These are phyloP conservation scores for Lethenteron reissneri DNA, from an alignment of 2,113 vertebrate species.

Conservation along the genomic window DNA sequence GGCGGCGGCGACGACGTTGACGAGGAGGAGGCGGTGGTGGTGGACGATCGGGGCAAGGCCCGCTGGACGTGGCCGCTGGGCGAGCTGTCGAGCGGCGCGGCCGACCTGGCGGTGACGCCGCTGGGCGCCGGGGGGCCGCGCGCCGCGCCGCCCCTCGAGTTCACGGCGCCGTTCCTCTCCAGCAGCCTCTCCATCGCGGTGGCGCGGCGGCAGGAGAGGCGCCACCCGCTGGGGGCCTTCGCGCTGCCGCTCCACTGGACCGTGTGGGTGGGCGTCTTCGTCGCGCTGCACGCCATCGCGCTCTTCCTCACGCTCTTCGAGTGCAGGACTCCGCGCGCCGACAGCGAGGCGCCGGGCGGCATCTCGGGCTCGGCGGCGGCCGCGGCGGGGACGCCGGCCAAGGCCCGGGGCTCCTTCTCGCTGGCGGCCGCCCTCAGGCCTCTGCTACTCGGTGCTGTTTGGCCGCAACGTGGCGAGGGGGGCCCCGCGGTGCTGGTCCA, in stretches of 20 bases:
- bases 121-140: slow-evolving; percentile 83
- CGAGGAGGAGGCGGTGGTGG: fast-evolving
- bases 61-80: slow-evolving; percentile 79
- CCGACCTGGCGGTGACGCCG: slow-evolving; percentile 84
- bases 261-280: slow-evolving; percentile 87
- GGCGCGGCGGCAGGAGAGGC: slow-evolving; percentile 45
- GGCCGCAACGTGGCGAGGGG: slow-evolving; percentile 79
- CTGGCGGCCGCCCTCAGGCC: slow-evolving; percentile 86
- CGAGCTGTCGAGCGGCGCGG: slow-evolving; percentile 46
- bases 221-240: slow-evolving; percentile 68
- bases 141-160: slow-evolving; percentile 58
- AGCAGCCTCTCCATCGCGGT: slow-evolving; percentile 89
- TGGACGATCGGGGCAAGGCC: slow-evolving; percentile 27
- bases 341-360: slow-evolving; percentile 66
- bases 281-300: slow-evolving; percentile 58
- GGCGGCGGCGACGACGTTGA: slow-evolving; percentile 79
- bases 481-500: slow-evolving; percentile 82
- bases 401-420: slow-evolving; percentile 30
- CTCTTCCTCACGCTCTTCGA: slow-evolving; percentile 88
- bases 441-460: slow-evolving; percentile 89
- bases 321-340: slow-evolving; percentile 66
- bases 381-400: no score
- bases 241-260: slow-evolving; percentile 95
- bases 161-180: slow-evolving; percentile 92
- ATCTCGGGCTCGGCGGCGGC: slow-evolving; percentile 47